A percentile compares a stretch with the other conserved stretches of the same genome.
These are phyloP conservation scores for Sebastes schlegelii DNA, from an alignment of 2,113 vertebrate species.

Conservation along the genomic window DNA sequence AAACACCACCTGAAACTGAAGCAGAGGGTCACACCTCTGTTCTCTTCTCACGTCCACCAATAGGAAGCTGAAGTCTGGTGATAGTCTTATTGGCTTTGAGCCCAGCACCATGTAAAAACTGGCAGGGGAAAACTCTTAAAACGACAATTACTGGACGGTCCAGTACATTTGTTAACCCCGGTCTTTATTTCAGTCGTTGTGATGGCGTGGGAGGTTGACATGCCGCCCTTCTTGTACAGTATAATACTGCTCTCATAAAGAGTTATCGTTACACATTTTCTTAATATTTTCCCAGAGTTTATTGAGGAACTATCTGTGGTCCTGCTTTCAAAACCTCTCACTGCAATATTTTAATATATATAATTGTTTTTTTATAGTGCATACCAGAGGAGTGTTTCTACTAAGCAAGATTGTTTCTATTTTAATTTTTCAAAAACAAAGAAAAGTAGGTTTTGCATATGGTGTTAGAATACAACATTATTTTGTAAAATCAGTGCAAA, in stretches of 20 bases:
- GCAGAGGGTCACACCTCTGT: neutral
- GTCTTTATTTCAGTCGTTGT: neutral
- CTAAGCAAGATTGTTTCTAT: neutral
- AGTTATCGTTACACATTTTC: neutral
- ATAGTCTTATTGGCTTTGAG: neutral
- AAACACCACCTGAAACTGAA: neutral
- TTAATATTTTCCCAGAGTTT: neutral
- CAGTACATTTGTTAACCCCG: neutral
- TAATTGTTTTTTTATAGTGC: neutral
- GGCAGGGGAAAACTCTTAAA: too few species aligned
- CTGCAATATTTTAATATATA: too few species aligned
- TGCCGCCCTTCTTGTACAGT: neutral
- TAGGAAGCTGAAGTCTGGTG: neutral
- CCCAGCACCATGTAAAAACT: neutral
- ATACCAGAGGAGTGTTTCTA: neutral
- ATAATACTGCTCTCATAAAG: neutral
- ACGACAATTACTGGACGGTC: neutral
- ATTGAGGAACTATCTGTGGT: neutral
- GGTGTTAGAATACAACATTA: neutral
- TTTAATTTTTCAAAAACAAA: neutral
- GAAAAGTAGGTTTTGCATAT: neutral
- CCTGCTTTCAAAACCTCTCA: neutral
- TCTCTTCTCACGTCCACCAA: neutral
- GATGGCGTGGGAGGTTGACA: neutral
- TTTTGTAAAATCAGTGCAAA: neutral